phyloP scores from a whole-genome alignment of 1,140 invertebrate species.

The Drosophila orosa region DNA sequence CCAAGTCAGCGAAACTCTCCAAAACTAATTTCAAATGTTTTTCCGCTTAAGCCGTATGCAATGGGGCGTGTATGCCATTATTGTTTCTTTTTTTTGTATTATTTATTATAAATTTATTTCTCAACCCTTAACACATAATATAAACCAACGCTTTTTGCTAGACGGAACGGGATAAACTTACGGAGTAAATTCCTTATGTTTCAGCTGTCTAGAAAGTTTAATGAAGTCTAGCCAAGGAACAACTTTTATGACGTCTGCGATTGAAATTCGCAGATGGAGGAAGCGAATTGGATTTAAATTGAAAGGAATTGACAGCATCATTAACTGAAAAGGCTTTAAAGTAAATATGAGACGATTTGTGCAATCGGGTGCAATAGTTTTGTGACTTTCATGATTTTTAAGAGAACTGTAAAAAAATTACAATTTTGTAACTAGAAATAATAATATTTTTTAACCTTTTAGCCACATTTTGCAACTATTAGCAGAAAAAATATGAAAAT shows the following conservation, averaged over 20 bases:
- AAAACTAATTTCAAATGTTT: slow-evolving; percentile 18
- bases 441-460: neutral
- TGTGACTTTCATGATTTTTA: neutral
- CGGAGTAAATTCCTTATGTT: slow-evolving; percentile 8
- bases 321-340: neutral
- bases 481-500: neutral
- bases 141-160: slow-evolving; percentile 30
- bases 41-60: neutral
- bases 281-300: slow-evolving; percentile 6
- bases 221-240: slow-evolving; percentile 12
- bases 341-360: neutral
- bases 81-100: slow-evolving; percentile 2
- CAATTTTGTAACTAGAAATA: neutral
- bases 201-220: slow-evolving; percentile 22
- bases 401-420: neutral
- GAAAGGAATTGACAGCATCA: slow-evolving; percentile 1
- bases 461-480: neutral
- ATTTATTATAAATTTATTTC: slow-evolving; percentile 12
- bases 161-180: neutral
- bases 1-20: slow-evolving; percentile 17
- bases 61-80: slow-evolving; percentile 12
- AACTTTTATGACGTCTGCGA: slow-evolving; percentile 7
- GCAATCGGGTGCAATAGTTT: neutral
- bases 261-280: neutral
- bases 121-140: slow-evolving; percentile 26